Conservation (phyloP, 2,888 invertebrate species). For the Byasa hedistus region DNA sequence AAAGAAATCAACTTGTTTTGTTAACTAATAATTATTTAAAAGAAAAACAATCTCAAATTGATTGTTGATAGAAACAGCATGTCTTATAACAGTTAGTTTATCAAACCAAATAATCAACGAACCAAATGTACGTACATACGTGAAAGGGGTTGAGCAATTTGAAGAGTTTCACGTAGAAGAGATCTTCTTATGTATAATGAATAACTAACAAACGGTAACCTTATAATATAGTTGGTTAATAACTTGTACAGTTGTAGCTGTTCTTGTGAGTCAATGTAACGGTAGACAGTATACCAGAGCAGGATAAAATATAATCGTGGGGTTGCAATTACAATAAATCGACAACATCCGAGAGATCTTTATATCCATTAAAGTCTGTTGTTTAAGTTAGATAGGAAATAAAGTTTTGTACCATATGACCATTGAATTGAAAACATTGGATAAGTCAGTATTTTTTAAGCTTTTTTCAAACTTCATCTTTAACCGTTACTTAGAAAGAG, state of each 20-base stretch:
- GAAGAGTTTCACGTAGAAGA: neutral
- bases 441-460: too few species aligned
- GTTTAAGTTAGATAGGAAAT: neutral
- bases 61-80: too few species aligned
- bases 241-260: conserved; percentile 39
- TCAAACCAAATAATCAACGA: neutral
- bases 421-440: too few species aligned
- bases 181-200: neutral
- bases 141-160: neutral
- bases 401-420: neutral
- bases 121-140: neutral
- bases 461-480: too few species aligned
- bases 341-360: neutral
- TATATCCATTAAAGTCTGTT: neutral
- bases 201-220: conserved; percentile 34
- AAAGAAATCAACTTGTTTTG: too few species aligned
- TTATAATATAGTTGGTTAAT: conserved; percentile 42
- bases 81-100: too few species aligned
- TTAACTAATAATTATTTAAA: too few species aligned
- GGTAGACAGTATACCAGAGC: conserved; percentile 39
- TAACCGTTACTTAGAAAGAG: too few species aligned
- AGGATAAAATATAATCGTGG: conserved; percentile 39
- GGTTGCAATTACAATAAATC: conserved; percentile 7
- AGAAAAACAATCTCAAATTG: too few species aligned
- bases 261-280: conserved; percentile 53